These are phyloP conservation scores for Laterallus jamaicensis DNA, from an alignment of 2,113 vertebrate genomes.

Conservation along the genomic window DNA sequence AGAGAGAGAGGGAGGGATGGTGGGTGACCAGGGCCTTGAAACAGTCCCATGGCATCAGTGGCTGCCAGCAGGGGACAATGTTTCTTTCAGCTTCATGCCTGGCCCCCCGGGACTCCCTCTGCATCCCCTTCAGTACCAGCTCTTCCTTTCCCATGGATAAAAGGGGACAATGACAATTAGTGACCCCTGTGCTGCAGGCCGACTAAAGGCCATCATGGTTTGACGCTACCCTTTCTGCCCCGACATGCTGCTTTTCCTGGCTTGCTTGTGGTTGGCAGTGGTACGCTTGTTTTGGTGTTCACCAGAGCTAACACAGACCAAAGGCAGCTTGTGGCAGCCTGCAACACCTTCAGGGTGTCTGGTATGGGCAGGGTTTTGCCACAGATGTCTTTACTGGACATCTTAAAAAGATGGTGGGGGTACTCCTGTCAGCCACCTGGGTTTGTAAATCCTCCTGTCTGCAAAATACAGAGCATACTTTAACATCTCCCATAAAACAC, in stretches of 20 bases:
- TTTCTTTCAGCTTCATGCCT: background rate
- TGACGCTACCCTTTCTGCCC: background rate
- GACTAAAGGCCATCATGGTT: background rate
- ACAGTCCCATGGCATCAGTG: rapidly evolving
- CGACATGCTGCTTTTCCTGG: background rate
- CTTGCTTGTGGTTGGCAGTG: background rate
- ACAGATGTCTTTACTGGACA: background rate
- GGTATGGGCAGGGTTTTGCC: background rate
- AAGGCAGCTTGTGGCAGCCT: background rate
- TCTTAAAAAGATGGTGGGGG: background rate
- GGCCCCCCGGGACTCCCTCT: background rate
- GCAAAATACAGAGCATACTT: background rate
- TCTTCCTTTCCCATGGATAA: background rate
- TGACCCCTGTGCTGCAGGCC: background rate
- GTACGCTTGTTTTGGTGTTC: background rate
- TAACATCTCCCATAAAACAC: background rate
- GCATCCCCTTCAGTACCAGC: background rate
- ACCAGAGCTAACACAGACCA: background rate
- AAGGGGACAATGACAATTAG: background rate
- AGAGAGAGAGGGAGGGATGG: too few species aligned
- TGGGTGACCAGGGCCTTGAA: background rate
- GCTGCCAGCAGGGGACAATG: background rate
- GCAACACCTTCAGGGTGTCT: background rate
- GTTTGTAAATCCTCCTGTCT: background rate
- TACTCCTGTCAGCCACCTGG: background rate